Conservation (phyloP, 2,797 vertebrate species). For the Acipenser ruthenus region DNA sequence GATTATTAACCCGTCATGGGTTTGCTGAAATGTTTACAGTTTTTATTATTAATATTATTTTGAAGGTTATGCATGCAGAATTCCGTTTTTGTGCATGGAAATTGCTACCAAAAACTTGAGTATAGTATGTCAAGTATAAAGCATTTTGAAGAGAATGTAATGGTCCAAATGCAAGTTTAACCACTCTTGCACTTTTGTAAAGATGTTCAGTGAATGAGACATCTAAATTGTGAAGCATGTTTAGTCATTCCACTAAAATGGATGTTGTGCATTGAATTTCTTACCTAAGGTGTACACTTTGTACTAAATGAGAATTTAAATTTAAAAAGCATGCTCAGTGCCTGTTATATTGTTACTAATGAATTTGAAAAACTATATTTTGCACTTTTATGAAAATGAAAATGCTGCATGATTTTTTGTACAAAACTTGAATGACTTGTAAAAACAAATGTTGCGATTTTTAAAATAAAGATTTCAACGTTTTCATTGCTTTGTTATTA, state of each 20-base stretch:
- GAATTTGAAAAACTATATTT: conserved; percentile 44
- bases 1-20: conserved; percentile 5
- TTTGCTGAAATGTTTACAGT: conserved; percentile 10
- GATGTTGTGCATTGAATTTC: conserved; percentile 37
- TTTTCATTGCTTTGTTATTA: conserved; percentile 5
- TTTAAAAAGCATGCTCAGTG: conserved; percentile 45
- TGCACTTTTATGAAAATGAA: conserved; percentile 55
- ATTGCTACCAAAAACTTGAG: background rate
- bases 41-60: conserved; percentile 8
- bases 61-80: conserved; percentile 17
- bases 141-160: conserved; percentile 17
- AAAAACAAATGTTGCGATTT: conserved; percentile 48
- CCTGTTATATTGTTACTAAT: conserved; percentile 41
- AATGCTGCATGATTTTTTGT: conserved; percentile 65
- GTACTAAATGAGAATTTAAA: background rate
- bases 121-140: conserved; percentile 4
- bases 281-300: conserved; percentile 16
- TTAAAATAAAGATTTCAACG: conserved; percentile 27
- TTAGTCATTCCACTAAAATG: conserved; percentile 36
- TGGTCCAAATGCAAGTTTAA: background rate
- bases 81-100: conserved; percentile 13
- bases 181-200: conserved; percentile 5
- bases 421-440: conserved; percentile 42
- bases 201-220: conserved; percentile 21
- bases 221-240: conserved; percentile 35